Evolutionary conservation across 2,888 invertebrate genomes (phyloP).

Genomic region (Napeogenes sylphis): DNA sequence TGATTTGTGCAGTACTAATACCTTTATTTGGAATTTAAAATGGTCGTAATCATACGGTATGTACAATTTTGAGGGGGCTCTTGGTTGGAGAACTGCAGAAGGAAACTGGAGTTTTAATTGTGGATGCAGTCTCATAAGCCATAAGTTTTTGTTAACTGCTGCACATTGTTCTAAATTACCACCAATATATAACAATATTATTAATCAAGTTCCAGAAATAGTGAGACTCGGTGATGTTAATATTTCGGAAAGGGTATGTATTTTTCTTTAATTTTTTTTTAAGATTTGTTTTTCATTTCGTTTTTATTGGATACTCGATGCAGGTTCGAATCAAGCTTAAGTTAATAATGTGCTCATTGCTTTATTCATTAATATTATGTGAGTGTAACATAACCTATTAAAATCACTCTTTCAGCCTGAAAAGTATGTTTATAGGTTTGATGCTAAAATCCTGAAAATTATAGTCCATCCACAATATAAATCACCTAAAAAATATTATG

Average conservation of each 20-base stretch:
- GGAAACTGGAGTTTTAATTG: slow-evolving; percentile 65
- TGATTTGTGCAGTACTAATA: too few relatives aligned
- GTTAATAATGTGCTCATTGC: too few relatives aligned
- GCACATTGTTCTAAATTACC: slow-evolving; percentile 78
- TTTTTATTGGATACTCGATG: too few relatives aligned
- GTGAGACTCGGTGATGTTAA: slow-evolving; percentile 53
- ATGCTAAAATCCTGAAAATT: slow-evolving; percentile 34
- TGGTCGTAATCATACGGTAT: too few relatives aligned
- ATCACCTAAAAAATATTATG: slow-evolving; percentile 39
- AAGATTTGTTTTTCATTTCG: too few relatives aligned
- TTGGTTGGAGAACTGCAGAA: slow-evolving; percentile 50
- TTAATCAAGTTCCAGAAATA: slow-evolving; percentile 46
- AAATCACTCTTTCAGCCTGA: not conserved
- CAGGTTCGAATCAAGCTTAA: too few relatives aligned
- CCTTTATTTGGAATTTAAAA: too few relatives aligned
- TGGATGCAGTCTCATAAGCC: slow-evolving; percentile 82
- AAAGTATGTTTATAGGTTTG: slow-evolving; percentile 16
- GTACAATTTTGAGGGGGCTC: slow-evolving; percentile 27
- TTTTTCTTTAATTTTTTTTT: too few relatives aligned
- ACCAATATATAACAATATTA: slow-evolving; percentile 35
- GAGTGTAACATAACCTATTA: not conserved
- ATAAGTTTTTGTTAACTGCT: slow-evolving; percentile 81
- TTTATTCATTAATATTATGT: too few relatives aligned
- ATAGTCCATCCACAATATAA: slow-evolving; percentile 36
- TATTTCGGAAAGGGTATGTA: slow-evolving; percentile 24